A percentile compares a stretch with the other conserved stretches of the same genome.
phyloP scores from a whole-genome alignment of 2,797 vertebrate genomes.

The Scomberomorus guttatus region DNA sequence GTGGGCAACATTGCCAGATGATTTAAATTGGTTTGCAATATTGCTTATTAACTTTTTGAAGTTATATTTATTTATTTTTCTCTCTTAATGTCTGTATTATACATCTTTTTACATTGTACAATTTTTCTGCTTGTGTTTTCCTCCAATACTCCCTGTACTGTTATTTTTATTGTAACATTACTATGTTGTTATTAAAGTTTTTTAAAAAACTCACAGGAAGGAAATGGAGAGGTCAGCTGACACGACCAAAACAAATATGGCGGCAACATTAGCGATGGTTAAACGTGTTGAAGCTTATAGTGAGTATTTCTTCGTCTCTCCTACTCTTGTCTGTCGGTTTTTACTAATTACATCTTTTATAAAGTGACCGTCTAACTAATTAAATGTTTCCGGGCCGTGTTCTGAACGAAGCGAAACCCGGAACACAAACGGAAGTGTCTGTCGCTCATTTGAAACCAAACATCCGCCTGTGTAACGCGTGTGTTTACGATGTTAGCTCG shows the following conservation, averaged over 20 bases:
- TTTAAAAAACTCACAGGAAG: conserved; percentile 30
- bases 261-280: neutral
- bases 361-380: neutral
- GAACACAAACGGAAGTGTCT: conserved; percentile 65
- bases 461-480: conserved; percentile 76
- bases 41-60: no score
- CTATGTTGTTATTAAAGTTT: no score
- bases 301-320: neutral
- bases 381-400: accelerated
- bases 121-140: no score
- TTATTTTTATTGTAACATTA: no score
- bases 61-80: no score
- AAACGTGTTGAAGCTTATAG: neutral
- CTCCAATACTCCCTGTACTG: no score
- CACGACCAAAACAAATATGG: conserved; percentile 77
- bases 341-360: accelerated
- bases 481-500: conserved; percentile 24
- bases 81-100: no score
- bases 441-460: conserved; percentile 78
- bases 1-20: no score
- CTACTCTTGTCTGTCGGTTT: accelerated
- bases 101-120: no score
- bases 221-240: conserved; percentile 30
- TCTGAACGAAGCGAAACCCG: conserved; percentile 30
- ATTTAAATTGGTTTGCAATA: no score